Evolutionary conservation across 2,797 vertebrate genomes (phyloP).

Genomic region (Salarias fasciatus): DNA sequence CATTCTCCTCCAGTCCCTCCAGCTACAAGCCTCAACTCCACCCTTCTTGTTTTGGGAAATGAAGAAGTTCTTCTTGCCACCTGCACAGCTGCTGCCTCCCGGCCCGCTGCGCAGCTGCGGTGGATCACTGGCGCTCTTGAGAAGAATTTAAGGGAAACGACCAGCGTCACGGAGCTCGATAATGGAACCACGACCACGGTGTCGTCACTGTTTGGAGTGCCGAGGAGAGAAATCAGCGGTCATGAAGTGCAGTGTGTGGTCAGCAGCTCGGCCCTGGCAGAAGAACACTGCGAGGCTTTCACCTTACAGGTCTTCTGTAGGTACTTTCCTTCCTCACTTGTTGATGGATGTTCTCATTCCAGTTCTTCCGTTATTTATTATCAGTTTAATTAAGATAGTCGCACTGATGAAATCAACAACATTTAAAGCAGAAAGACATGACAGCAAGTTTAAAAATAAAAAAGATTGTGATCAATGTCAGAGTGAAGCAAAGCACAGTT

Average conservation of each 20-base stretch:
- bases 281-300: slow-evolving; percentile 14
- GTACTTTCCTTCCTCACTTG: slow-evolving; percentile 20
- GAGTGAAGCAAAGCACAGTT: no score
- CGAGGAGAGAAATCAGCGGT: slow-evolving; percentile 42
- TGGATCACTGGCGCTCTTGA: slow-evolving; percentile 49
- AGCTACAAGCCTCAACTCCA: slow-evolving; percentile 3
- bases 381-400: no score
- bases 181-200: slow-evolving; percentile 53
- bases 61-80: slow-evolving; percentile 35
- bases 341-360: not conserved
- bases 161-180: not conserved
- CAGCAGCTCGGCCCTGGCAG: not conserved
- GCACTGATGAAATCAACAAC: no score
- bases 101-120: slow-evolving; percentile 51
- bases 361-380: no score
- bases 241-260: slow-evolving; percentile 56
- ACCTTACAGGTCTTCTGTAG: slow-evolving; percentile 65
- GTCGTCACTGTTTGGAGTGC: slow-evolving; percentile 51
- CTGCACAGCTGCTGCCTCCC: slow-evolving; percentile 55
- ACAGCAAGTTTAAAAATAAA: no score
- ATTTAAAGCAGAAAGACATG: no score
- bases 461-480: no score
- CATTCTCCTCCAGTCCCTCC: slow-evolving; percentile 58
- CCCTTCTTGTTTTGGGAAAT: slow-evolving; percentile 12
- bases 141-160: not conserved